Base-by-base conservation (phyloP, 1,140 invertebrate species). In the Geopemphigus sp. region DNA sequence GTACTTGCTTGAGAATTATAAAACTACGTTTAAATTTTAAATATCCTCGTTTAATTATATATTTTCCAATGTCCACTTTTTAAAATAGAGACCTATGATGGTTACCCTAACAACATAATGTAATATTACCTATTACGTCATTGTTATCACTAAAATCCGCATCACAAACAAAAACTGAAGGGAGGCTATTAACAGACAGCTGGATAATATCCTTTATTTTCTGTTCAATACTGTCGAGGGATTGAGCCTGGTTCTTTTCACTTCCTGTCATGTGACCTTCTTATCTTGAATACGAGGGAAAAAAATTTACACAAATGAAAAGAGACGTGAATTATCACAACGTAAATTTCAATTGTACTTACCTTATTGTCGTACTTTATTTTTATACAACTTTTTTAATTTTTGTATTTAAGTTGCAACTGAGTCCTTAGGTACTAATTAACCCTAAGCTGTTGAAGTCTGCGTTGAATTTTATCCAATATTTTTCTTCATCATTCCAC, bases 81-180 rank as follows among this genome's bases (percentile, higher is more conserved):
- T 24, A 22, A n/a, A 57, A 57, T 57, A 57, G 22, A 24, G 56
- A 24, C 56, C n/a, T 57, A 57, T 24, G n/a, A 11, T 57, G n/a
- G 1, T 57, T 11, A 57, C 22, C 56, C 56, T 57, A 11, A 57
- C n/a, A 57, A 57, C 56, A 57, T 57, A 57, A 57, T 57, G 12
- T 57, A 57, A 57, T 57, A 57, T 57, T 57, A 57, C 56, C 22
- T 57, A 57, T 57, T 24, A 57, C 24, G 56, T 57, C 56, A 57
- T 24, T 57, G n/a, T n/a, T 56, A n/a, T 56, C 14, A 53, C 54
- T 19, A 56, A 56, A 19, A 56, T 56, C 54, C n/a, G 19, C 54
- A 56, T 56, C 56, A 57, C 56, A 24, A 57, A 24, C 56, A 57
- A 24, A 57, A 57, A 57, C 11, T 3, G 56, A 57, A 57, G 22